Percentiles rank a stretch among this genome's conserved stretches.
phyloP scores from a whole-genome alignment of 53 echinoderm and acorn worm species.

The Temnopleurus reevesii region DNA sequence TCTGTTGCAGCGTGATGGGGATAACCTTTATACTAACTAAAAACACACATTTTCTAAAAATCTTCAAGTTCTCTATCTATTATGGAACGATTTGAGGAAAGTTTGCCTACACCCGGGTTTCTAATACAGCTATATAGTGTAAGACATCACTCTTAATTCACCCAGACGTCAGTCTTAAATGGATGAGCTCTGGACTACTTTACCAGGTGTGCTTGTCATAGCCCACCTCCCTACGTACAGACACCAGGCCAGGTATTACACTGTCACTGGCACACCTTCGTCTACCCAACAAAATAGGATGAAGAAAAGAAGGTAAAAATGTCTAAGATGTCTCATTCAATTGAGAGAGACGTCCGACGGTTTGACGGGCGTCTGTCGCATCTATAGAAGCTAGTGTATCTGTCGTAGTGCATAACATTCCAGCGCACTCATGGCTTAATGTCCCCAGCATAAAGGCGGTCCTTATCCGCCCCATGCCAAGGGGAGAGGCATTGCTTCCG shows the following conservation, averaged over 20 bases:
- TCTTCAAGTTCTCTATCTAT: no score
- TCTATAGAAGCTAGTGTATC: constrained; percentile 30
- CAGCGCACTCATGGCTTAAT: constrained; percentile 45
- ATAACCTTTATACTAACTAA: no score
- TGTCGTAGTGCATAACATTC: constrained; percentile 38
- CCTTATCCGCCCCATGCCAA: constrained; percentile 43
- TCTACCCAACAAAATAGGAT: not conserved
- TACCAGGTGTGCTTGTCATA: not conserved
- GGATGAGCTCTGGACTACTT: constrained; percentile 21
- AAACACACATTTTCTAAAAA: no score
- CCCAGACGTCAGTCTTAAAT: constrained; percentile 21
- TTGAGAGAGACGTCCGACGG: not conserved
- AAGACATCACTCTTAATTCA: constrained; percentile 33
- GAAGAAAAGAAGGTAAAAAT: not conserved
- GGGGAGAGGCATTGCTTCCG: constrained; percentile 42
- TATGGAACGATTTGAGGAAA: no score
- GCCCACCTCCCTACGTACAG: not conserved
- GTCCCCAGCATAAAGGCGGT: constrained; percentile 34
- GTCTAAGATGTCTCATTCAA: constrained; percentile 31
- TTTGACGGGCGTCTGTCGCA: constrained; percentile 12
- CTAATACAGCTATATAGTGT: not conserved
- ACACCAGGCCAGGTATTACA: constrained; percentile 10
- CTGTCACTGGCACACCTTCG: constrained; percentile 43
- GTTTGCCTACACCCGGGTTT: not conserved
- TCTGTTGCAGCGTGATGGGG: no score